Base-by-base conservation (phyloP, 2,888 invertebrate species). In the Cancer borealis region DNA sequence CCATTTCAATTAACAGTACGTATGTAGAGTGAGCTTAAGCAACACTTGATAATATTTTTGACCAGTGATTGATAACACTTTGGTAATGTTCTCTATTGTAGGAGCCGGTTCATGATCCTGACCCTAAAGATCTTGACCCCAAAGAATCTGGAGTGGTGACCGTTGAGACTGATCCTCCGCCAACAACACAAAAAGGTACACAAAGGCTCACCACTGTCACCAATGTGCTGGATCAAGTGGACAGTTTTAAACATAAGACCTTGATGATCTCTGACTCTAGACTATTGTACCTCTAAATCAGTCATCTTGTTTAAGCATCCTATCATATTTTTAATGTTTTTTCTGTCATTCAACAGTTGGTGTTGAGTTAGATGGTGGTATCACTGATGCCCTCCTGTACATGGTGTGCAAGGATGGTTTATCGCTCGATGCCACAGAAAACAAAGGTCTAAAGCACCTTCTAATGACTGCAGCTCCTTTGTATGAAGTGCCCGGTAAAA, bases 391-490 rank as follows among this genome's bases (percentile, higher is more conserved):
- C 30, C n/a, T 87, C 17, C 87, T 87, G 12, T 87, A 87, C 30
- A 87, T 87, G 87, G 87, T 87, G 12, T 87, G 87, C 30, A 87
- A 87, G 45, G 87, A 87, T 87, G 87, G 30, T 30, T 87, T 87
- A 39, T 39, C 87, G 45, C 87, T 87, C 6, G n/a, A 26, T 30
- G 39, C 87, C 8, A 87, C 87, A 3, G 87, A 87, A 5, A n/a
- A 87, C 26, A 30, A 87, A 87, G 87, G 87, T 17, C 17, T 87
- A 5, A 87, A 87, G 30, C 30, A 26, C 17, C 87, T 87, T 45
- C 87, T 87, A 26, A 87, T 14, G 12, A 87, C 45, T 26, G 26
- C 14, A 87, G 39, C 30, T 4, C 39, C 66, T 21, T 21, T 8
- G 0, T 66, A 66, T 66, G 66, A 66, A 66, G 66, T 21, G 66